Evolutionary conservation across 2,113 vertebrate genomes (phyloP).

Genomic region (Gavialis gangeticus): DNA sequence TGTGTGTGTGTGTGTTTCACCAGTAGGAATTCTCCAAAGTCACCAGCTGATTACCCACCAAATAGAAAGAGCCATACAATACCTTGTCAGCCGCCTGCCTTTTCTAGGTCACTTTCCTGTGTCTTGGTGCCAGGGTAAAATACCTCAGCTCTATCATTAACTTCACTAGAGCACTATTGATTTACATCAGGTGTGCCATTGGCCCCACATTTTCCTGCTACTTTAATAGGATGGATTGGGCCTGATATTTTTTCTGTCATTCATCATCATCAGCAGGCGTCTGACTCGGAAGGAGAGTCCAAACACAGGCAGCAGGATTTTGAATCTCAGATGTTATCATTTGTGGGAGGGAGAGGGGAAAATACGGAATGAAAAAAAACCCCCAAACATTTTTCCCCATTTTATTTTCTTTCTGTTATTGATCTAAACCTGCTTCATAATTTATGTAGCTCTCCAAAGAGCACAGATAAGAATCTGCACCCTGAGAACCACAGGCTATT

Average conservation of each 20-base stretch:
- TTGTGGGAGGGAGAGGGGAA: neutral
- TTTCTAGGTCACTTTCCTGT: constrained; percentile 34
- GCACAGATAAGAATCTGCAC: constrained; percentile 17
- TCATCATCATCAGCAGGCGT: neutral
- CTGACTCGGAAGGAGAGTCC: neutral
- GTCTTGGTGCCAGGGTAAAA: neutral
- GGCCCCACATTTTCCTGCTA: neutral
- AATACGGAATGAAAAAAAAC: neutral
- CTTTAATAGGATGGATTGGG: neutral
- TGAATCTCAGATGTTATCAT: neutral
- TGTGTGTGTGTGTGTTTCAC: neutral
- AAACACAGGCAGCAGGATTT: neutral
- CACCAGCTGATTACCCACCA: neutral
- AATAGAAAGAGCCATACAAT: neutral
- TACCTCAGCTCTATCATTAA: neutral
- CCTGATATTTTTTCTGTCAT: neutral
- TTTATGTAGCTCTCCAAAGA: neutral
- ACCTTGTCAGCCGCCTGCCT: neutral
- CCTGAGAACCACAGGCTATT: neutral
- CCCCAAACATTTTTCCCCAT: neutral
- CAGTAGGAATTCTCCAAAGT: constrained; percentile 20
- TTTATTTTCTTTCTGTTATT: neutral
- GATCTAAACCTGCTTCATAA: neutral
- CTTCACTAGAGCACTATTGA: neutral
- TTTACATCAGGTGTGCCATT: neutral